These are phyloP conservation scores for Amphibalanus amphitrite DNA, from an alignment of 1,140 invertebrate genomes.

Conservation along the genomic window DNA sequence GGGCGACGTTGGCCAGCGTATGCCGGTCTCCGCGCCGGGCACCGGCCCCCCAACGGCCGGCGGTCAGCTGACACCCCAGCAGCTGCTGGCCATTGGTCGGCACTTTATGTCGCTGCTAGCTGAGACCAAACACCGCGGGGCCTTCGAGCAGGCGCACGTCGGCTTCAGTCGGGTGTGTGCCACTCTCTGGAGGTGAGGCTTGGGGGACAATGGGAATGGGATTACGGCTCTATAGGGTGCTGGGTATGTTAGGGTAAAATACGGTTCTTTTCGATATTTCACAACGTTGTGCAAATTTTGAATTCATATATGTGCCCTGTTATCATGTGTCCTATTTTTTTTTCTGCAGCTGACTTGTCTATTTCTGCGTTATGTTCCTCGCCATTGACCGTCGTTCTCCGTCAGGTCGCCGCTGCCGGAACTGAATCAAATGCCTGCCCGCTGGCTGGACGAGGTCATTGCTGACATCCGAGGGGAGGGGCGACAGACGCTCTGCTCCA, in stretches of 20 bases:
- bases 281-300: too few species aligned
- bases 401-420: constrained; percentile 28
- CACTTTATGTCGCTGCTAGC: constrained; percentile 51
- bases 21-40: constrained; percentile 11
- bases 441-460: constrained; percentile 52
- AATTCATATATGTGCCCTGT: too few species aligned
- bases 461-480: constrained; percentile 33
- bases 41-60: neutral
- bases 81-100: constrained; percentile 42
- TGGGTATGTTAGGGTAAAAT: too few species aligned
- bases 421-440: constrained; percentile 42
- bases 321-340: too few species aligned
- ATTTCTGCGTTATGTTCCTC: too few species aligned
- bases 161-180: constrained; percentile 61
- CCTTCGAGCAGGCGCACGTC: constrained; percentile 85
- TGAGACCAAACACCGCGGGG: constrained; percentile 78
- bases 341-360: too few species aligned
- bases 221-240: too few species aligned
- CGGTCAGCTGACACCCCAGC: constrained; percentile 23
- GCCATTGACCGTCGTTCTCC: too few species aligned
- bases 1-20: constrained; percentile 28
- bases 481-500: constrained; percentile 49
- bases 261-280: too few species aligned
- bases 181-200: constrained; percentile 38
- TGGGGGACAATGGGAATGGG: too few species aligned